A percentile compares a stretch with the other conserved stretches of the same genome.
phyloP scores from a whole-genome alignment of 2,113 vertebrate genomes.

The Alethe castanea region DNA sequence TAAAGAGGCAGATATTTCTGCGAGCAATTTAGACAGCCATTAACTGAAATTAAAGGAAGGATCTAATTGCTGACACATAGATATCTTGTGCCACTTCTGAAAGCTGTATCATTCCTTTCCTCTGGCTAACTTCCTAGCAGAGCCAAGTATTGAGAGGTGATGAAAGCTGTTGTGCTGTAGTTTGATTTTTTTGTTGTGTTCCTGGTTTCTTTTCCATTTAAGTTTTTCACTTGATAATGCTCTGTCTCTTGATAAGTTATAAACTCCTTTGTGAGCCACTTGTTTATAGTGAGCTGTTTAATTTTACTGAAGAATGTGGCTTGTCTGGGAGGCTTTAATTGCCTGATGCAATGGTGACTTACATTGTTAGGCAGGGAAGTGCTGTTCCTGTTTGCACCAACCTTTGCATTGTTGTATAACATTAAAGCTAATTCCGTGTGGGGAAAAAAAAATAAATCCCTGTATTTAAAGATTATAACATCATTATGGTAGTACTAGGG shows the following conservation, averaged over 20 bases:
- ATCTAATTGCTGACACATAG: not conserved
- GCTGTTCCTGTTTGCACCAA: not conserved
- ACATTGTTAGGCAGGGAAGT: rapidly evolving
- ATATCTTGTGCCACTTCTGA: not conserved
- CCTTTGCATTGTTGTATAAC: rapidly evolving
- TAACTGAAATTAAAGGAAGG: not conserved
- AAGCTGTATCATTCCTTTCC: not conserved
- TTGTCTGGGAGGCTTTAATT: not conserved
- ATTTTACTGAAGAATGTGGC: not conserved
- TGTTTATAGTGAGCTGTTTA: not conserved
- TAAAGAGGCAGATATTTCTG: not conserved
- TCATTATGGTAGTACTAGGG: not conserved
- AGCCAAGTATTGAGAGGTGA: not conserved
- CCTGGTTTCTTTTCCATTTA: not conserved
- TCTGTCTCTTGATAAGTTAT: not conserved
- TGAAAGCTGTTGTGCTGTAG: not conserved
- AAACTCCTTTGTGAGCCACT: rapidly evolving
- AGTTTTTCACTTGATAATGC: not conserved
- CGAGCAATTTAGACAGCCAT: not conserved
- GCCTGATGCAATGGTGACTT: not conserved
- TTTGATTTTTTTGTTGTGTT: not conserved
- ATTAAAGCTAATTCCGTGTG: not conserved
- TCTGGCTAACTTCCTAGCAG: not conserved
- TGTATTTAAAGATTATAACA: not conserved
- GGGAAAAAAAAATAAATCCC: too few species aligned